phyloP scores from a whole-genome alignment of 2,797 vertebrate species.

The Geotrypetes seraphini region DNA sequence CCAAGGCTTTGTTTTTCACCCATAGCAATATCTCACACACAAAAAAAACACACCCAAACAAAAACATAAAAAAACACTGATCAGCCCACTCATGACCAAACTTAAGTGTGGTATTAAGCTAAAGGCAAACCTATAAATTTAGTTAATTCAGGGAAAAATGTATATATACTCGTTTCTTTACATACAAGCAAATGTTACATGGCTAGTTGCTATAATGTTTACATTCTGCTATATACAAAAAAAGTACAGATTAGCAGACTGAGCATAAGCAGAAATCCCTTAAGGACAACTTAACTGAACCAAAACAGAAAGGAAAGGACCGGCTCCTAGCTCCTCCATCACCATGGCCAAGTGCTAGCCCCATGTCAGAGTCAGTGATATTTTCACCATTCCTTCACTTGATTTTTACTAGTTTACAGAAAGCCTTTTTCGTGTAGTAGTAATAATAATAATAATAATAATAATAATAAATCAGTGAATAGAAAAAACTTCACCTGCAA shows the following conservation, averaged over 20 bases:
- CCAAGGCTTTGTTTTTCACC: slow-evolving; percentile 44
- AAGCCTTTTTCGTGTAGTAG: slow-evolving; percentile 59
- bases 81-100: slow-evolving; percentile 45
- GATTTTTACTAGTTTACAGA: slow-evolving; percentile 56
- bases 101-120: slow-evolving; percentile 31
- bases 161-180: slow-evolving; percentile 46
- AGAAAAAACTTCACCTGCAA: slow-evolving; percentile 74
- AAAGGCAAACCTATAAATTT: slow-evolving; percentile 53
- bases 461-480: slow-evolving; percentile 59
- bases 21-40: slow-evolving; percentile 51
- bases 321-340: slow-evolving; percentile 62
- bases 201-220: slow-evolving; percentile 51
- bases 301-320: slow-evolving; percentile 47
- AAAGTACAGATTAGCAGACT: slow-evolving; percentile 52
- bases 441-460: slow-evolving; percentile 57
- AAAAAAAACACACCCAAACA: too few species aligned
- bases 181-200: slow-evolving; percentile 58
- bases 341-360: slow-evolving; percentile 53
- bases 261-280: slow-evolving; percentile 52
- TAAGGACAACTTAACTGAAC: slow-evolving; percentile 49
- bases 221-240: slow-evolving; percentile 65
- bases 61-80: slow-evolving; percentile 37
- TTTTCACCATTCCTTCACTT: slow-evolving; percentile 48
- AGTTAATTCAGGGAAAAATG: slow-evolving; percentile 51
- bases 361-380: slow-evolving; percentile 46